Evolutionary conservation across 2,888 invertebrate species (phyloP).

Genomic region (Timema podura): DNA sequence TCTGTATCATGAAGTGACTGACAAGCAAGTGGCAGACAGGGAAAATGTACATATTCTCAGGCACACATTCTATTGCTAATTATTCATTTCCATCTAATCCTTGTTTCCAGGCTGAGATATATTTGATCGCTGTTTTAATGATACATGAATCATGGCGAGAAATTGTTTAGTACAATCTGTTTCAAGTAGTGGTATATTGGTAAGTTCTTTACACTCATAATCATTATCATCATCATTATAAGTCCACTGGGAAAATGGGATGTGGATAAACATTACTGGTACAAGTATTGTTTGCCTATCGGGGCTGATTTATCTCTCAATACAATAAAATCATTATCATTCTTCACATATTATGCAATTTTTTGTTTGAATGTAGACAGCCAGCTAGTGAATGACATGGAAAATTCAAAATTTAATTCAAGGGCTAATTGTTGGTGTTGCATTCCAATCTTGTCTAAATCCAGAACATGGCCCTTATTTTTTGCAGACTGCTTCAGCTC

Average conservation of each 20-base stretch:
- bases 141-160: neutral
- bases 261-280: neutral
- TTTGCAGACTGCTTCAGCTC: conserved; percentile 4
- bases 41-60: no score
- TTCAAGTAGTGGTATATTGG: no score
- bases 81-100: neutral
- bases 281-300: conserved; percentile 1
- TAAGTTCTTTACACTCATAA: neutral
- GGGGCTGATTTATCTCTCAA: neutral
- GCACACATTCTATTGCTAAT: no score
- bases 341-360: neutral
- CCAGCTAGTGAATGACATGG: neutral
- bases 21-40: conserved; percentile 13
- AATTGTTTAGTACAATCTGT: conserved; percentile 1
- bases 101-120: neutral
- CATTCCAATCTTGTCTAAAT: neutral
- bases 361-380: neutral
- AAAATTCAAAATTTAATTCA: neutral
- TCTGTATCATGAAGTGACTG: conserved; percentile 13
- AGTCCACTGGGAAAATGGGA: neutral
- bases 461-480: neutral
- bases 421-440: neutral
- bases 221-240: conserved; percentile 4
- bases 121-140: neutral
- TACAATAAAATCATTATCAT: neutral